These are phyloP conservation scores for Sternarchorhynchus goeldii DNA, from an alignment of 2,797 vertebrate species.

Conservation along the genomic window DNA sequence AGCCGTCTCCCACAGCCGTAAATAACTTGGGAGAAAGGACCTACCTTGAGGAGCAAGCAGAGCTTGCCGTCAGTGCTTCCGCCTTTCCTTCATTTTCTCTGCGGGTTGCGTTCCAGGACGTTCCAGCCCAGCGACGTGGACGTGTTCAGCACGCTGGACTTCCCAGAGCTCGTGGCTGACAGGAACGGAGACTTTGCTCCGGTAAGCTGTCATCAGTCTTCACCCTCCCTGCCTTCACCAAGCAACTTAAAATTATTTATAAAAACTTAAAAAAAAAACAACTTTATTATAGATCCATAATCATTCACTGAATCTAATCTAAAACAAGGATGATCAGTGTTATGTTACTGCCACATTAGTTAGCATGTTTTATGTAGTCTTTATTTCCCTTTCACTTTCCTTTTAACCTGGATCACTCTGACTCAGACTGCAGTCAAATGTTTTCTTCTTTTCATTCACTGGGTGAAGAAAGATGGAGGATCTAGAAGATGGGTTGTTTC, in stretches of 20 bases:
- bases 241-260: too few relatives aligned
- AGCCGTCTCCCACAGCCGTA: too few relatives aligned
- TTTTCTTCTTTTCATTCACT: not conserved
- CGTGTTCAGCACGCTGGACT: slow-evolving; percentile 35
- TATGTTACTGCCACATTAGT: too few relatives aligned
- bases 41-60: too few relatives aligned
- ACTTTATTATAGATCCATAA: too few relatives aligned
- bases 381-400: slow-evolving; percentile 28
- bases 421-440: slow-evolving; percentile 8
- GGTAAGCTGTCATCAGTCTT: slow-evolving; percentile 23
- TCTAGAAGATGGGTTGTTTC: not conserved
- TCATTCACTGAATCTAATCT: too few relatives aligned
- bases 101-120: slow-evolving; percentile 29
- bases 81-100: not conserved
- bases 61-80: not conserved
- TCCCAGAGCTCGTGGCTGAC: slow-evolving; percentile 40
- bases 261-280: too few relatives aligned
- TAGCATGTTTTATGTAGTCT: too few relatives aligned
- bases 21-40: not conserved
- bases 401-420: not conserved
- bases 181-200: slow-evolving; percentile 37
- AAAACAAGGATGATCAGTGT: too few relatives aligned
- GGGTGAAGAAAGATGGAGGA: too few relatives aligned
- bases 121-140: slow-evolving; percentile 45
- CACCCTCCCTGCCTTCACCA: not conserved